These are phyloP conservation scores for Sander vitreus DNA, from an alignment of 2,113 vertebrate genomes.

Conservation along the genomic window DNA sequence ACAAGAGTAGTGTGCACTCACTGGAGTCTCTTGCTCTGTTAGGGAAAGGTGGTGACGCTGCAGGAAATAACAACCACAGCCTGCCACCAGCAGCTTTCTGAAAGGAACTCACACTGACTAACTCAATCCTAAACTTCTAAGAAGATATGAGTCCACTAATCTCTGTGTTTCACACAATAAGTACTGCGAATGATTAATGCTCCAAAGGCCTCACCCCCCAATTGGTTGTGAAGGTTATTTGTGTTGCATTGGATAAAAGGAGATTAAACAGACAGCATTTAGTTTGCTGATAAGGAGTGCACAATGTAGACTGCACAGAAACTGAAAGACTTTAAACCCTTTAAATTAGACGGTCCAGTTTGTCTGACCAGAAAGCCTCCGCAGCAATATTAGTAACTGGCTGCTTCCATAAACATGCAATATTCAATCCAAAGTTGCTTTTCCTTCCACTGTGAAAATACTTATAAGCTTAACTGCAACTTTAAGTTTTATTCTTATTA, in stretches of 20 bases:
- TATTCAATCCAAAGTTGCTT: slow-evolving; percentile 81
- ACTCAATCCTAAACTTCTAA: slow-evolving; percentile 51
- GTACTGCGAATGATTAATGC: slow-evolving; percentile 27
- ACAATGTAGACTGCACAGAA: slow-evolving; percentile 19
- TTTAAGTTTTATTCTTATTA: slow-evolving; percentile 47
- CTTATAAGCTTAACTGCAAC: slow-evolving; percentile 55
- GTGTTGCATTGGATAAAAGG: slow-evolving; percentile 31
- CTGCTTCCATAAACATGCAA: slow-evolving; percentile 81
- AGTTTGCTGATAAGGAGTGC: not conserved
- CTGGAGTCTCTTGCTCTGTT: slow-evolving; percentile 77
- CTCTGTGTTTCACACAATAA: slow-evolving; percentile 11
- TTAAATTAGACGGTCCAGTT: slow-evolving; percentile 62
- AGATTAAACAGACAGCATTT: slow-evolving; percentile 42
- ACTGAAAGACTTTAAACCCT: slow-evolving; percentile 65
- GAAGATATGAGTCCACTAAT: slow-evolving; percentile 12
- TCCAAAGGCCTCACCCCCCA: slow-evolving; percentile 19
- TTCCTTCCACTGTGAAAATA: slow-evolving; percentile 80
- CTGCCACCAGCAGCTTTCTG: slow-evolving; percentile 82
- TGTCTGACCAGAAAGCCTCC: slow-evolving; percentile 58
- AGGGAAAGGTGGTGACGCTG: slow-evolving; percentile 63
- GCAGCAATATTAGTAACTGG: slow-evolving; percentile 69
- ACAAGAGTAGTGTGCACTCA: slow-evolving; percentile 67
- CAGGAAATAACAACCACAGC: slow-evolving; percentile 75
- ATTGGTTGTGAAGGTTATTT: not conserved
- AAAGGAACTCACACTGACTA: slow-evolving; percentile 33